Evolutionary conservation across 1,140 invertebrate genomes (phyloP).

Genomic region (Conus betulinus): DNA sequence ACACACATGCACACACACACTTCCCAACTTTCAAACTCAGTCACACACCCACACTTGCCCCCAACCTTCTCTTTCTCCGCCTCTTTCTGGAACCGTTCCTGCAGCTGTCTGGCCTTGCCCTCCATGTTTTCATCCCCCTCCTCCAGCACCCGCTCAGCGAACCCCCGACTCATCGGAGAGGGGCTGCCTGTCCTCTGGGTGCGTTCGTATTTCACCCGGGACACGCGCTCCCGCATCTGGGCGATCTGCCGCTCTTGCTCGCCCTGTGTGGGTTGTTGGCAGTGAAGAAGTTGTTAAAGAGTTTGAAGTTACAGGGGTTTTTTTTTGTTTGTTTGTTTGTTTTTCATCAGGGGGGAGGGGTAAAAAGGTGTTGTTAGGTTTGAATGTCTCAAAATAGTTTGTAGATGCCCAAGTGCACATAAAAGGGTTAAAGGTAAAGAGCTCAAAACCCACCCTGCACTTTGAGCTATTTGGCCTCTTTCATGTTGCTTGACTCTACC

Average conservation of each 20-base stretch:
- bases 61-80: background rate
- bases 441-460: too few relatives aligned
- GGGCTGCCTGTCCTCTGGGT: slow-evolving; percentile 3
- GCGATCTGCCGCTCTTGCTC: slow-evolving; percentile 57
- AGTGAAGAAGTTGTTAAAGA: too few relatives aligned
- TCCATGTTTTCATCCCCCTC: slow-evolving; percentile 45
- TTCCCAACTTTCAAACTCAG: too few relatives aligned
- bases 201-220: slow-evolving; percentile 50
- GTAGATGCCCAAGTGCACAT: too few relatives aligned
- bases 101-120: slow-evolving; percentile 33
- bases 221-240: slow-evolving; percentile 54
- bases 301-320: too few relatives aligned
- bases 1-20: background rate
- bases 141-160: slow-evolving; percentile 17
- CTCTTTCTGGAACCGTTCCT: slow-evolving; percentile 21
- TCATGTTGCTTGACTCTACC: too few relatives aligned
- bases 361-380: too few relatives aligned
- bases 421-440: too few relatives aligned
- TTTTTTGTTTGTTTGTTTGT: too few relatives aligned
- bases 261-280: slow-evolving; percentile 42
- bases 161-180: slow-evolving; percentile 6
- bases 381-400: too few relatives aligned
- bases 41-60: background rate
- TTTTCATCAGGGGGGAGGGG: too few relatives aligned
- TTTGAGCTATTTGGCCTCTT: too few relatives aligned